Evolutionary conservation across 2,797 vertebrate species (phyloP).

Genomic region (Hypotaenidia philippensis): DNA sequence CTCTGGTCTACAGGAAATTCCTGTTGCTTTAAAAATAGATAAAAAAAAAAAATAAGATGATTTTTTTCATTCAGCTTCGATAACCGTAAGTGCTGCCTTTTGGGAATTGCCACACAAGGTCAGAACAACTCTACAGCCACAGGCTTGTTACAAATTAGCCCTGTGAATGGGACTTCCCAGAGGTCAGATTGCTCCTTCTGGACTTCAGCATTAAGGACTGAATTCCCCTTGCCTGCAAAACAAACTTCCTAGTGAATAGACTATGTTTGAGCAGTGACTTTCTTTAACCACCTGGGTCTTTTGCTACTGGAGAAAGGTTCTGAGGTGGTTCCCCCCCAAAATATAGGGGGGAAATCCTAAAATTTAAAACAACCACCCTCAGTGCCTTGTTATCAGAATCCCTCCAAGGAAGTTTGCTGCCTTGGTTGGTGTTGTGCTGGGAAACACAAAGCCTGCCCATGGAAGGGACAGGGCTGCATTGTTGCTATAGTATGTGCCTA

Average conservation of each 20-base stretch:
- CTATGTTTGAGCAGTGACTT: neutral
- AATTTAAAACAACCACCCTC: neutral
- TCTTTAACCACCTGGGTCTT: neutral
- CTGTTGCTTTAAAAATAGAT: neutral
- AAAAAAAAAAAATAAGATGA: neutral
- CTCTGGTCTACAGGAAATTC: slow-evolving; percentile 1
- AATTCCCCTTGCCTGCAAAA: slow-evolving; percentile 1
- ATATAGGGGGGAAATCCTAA: neutral
- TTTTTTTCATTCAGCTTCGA: slow-evolving; percentile 25
- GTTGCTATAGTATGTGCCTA: neutral
- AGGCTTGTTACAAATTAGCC: slow-evolving; percentile 24
- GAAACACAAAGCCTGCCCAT: neutral
- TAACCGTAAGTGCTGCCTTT: neutral
- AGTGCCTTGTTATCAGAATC: neutral
- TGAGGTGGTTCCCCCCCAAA: neutral
- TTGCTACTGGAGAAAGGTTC: neutral
- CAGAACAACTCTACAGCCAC: neutral
- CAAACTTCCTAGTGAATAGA: neutral
- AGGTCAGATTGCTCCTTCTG: neutral
- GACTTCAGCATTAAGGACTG: neutral
- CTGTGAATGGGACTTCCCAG: neutral
- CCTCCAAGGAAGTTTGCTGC: neutral
- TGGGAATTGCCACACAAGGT: neutral
- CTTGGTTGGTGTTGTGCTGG: neutral
- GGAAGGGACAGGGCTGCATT: neutral